These are phyloP conservation scores for Dryobates pubescens DNA, from an alignment of 2,797 vertebrate species.

Conservation along the genomic window DNA sequence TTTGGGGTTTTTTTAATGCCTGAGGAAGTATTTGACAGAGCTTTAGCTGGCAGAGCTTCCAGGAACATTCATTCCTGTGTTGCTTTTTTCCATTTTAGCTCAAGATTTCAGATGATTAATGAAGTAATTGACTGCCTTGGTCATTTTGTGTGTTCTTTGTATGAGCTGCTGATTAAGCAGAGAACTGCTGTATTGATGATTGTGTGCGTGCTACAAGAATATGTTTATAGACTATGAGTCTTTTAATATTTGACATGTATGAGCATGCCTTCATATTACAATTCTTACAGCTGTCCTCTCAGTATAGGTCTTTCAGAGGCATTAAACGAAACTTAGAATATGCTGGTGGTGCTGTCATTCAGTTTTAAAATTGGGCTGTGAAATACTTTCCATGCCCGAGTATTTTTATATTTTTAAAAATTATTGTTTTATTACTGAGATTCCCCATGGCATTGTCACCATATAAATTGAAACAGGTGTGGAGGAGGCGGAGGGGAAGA, in stretches of 20 bases:
- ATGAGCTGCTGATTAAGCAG: background rate
- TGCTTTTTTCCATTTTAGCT: background rate
- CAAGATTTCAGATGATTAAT: background rate
- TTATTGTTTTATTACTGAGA: background rate
- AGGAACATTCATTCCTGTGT: background rate
- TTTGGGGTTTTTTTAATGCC: background rate
- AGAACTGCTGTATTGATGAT: background rate
- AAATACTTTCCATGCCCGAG: background rate
- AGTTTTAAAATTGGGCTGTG: background rate
- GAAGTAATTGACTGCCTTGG: background rate
- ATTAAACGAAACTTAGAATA: background rate
- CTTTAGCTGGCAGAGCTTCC: background rate
- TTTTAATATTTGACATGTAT: background rate
- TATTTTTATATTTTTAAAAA: no score
- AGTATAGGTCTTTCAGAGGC: accelerated
- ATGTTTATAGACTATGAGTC: background rate
- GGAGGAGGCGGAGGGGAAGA: background rate
- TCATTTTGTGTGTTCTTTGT: background rate
- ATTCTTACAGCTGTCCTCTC: background rate
- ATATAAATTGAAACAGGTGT: background rate
- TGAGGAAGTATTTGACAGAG: background rate
- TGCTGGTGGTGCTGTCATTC: background rate
- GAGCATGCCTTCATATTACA: background rate
- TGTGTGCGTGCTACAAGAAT: accelerated
- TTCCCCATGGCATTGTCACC: background rate